A percentile compares a stretch with the other conserved stretches of the same genome.
phyloP scores from a whole-genome alignment of 2,113 vertebrate species.

The Nipponia nippon region DNA sequence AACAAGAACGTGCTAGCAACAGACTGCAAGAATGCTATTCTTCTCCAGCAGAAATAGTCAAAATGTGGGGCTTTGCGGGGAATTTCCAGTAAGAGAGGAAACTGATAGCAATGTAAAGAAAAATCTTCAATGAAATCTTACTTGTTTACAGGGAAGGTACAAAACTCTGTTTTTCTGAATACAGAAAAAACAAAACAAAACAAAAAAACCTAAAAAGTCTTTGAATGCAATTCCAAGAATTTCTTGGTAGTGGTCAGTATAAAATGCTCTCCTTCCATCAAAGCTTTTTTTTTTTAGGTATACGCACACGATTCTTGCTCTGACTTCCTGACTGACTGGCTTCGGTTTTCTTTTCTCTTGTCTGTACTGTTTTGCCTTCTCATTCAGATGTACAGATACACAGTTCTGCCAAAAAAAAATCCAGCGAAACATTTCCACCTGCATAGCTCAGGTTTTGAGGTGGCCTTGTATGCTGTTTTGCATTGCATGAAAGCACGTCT shows the following conservation, averaged over 20 bases:
- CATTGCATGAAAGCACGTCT: accelerated
- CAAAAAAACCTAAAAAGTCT: background rate
- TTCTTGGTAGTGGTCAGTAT: background rate
- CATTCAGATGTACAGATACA: background rate
- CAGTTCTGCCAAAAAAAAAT: background rate
- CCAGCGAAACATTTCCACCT: background rate
- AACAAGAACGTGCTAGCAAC: background rate
- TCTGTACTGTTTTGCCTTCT: background rate
- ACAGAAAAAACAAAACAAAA: background rate
- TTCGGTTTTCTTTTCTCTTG: background rate
- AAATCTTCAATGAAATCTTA: background rate
- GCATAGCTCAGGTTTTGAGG: background rate
- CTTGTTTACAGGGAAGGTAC: background rate
- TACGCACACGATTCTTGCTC: accelerated
- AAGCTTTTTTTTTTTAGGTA: background rate
- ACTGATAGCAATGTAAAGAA: background rate
- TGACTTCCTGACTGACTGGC: background rate
- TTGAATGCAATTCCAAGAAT: background rate
- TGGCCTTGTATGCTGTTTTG: background rate
- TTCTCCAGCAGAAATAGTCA: background rate
- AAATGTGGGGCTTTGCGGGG: background rate
- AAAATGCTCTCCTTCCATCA: background rate
- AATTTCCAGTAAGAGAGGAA: background rate
- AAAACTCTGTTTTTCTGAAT: background rate
- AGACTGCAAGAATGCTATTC: background rate